Evolutionary conservation across 2,113 vertebrate genomes (phyloP).

Genomic region (Addax nasomaculatus): DNA sequence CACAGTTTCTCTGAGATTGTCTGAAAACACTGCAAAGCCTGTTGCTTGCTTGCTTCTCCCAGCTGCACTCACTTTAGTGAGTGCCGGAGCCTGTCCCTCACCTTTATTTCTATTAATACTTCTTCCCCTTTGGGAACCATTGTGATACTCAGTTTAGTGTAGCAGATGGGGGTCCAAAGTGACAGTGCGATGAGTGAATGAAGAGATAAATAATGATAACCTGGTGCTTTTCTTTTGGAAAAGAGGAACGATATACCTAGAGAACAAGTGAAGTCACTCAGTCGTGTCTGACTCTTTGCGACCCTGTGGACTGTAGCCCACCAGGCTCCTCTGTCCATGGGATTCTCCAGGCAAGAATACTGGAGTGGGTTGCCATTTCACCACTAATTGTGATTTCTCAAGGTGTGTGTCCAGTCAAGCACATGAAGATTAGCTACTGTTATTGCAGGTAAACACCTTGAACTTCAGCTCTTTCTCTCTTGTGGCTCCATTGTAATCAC

Average conservation of each 20-base stretch:
- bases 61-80: too few species aligned
- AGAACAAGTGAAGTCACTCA: too few species aligned
- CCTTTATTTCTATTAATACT: background rate
- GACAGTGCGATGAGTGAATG: background rate
- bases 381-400: background rate
- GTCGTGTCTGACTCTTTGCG: too few species aligned
- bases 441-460: background rate
- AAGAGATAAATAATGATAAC: background rate
- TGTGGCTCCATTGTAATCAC: background rate
- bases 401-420: background rate
- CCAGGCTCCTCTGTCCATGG: too few species aligned
- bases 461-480: background rate
- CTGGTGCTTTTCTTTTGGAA: background rate
- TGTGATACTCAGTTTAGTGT: background rate
- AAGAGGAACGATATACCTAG: background rate
- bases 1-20: background rate
- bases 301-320: too few species aligned
- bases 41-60: background rate
- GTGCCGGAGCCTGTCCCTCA: accelerated
- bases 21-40: background rate
- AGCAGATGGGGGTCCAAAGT: background rate
- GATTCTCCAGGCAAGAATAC: too few species aligned
- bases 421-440: background rate
- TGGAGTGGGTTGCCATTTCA: background rate
- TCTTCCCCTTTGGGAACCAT: background rate